Evolutionary conservation across 2,113 vertebrate species (phyloP), one percentile per base, ranked within the genome.

Genomic region (Oncorhynchus clarkii): DNA sequence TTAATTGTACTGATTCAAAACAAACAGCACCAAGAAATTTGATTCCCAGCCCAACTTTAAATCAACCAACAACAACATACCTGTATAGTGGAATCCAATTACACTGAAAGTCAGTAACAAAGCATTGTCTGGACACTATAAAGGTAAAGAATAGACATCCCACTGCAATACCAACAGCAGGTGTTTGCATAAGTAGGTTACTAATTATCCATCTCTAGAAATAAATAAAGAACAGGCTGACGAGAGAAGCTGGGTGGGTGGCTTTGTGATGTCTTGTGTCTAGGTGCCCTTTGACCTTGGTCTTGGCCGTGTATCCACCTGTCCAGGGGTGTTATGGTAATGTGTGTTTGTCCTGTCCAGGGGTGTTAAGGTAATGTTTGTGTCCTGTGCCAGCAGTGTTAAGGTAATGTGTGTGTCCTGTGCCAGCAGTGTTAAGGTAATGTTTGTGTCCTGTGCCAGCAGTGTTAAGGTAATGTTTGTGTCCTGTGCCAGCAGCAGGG

Each of bases 151-250:
- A 39, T 20, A 39, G 7, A 29, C 27, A 20, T 34, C 7, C 16
- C 11, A 77, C 59, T 77, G 49, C 68, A 18, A 70, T 31, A 59
- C 78, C 0, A 45, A 45, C 39, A 83, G 81, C 85, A 82, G 82
- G 75, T 60, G 76, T 77, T 81, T 83, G 70, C 78, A 86, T 85
- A 85, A 87, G 78, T 62, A 77, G 78, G 60, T 67, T 6, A 74
- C 67, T 77, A 86, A 88, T 90, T 89, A 86, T 71, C 34, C 49
- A 77, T 26, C 70, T 26, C 12, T 20, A 64, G 73, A 85, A 80
- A 85, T 86, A 85, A 85, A 70, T 74, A 86, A 84, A 71, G 60
- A 73, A 76, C 16, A 70, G 70, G 81, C 83, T 85, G 78, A 80
- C 79, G 83, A 51, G 70, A 80, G 87, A 59, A 85, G 77, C 76